Evolutionary conservation across 2,113 vertebrate genomes (phyloP).

Genomic region (Sturnira hondurensis): DNA sequence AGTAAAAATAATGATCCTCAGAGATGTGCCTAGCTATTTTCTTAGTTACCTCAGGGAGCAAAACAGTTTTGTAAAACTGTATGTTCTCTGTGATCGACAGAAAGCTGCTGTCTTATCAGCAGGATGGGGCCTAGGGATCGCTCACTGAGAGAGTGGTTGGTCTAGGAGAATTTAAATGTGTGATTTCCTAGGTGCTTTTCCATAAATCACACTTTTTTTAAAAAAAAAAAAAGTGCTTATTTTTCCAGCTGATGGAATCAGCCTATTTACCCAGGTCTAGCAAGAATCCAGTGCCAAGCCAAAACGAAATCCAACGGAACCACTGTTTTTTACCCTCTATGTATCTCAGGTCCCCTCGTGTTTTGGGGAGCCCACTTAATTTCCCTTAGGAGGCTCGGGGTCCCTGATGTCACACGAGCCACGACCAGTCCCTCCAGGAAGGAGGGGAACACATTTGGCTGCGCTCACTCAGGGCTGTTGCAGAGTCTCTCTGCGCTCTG

Average conservation of each 20-base stretch:
- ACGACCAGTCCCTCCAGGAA: fast-evolving
- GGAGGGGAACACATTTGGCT: fast-evolving
- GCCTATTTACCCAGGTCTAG: not conserved
- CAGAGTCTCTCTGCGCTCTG: slow-evolving; percentile 93
- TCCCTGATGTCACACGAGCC: not conserved
- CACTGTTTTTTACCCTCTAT: not conserved
- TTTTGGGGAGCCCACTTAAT: not conserved
- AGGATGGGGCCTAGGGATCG: not conserved
- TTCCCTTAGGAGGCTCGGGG: not conserved
- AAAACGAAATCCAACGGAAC: not conserved
- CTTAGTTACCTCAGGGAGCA: not conserved
- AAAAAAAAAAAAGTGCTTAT: too few species aligned
- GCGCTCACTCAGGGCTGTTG: slow-evolving; percentile 92
- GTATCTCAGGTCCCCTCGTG: not conserved
- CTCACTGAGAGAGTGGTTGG: not conserved
- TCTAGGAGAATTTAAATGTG: not conserved
- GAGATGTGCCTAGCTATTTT: not conserved
- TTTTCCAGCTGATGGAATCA: not conserved
- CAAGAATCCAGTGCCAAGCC: not conserved
- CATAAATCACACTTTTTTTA: not conserved
- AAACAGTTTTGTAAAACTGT: not conserved
- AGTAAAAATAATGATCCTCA: not conserved
- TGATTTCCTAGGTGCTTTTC: not conserved
- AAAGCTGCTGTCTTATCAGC: not conserved
- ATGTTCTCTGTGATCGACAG: not conserved